These are phyloP conservation scores for Habropoda laboriosa DNA, from an alignment of 1,140 invertebrate genomes.

Conservation along the genomic window DNA sequence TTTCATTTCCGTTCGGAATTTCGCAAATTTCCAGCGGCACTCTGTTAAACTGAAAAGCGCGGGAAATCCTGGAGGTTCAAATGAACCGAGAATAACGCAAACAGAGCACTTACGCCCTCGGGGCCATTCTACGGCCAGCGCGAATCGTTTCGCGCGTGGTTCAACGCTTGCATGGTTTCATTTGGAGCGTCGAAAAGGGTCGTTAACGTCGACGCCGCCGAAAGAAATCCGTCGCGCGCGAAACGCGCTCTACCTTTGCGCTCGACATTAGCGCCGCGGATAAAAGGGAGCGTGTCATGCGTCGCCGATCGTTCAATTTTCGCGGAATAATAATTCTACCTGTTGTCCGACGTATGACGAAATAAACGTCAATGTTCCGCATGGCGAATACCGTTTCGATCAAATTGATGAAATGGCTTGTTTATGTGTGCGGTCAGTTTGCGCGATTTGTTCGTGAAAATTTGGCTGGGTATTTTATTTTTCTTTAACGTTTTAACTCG, in stretches of 20 bases:
- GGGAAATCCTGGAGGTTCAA: background rate
- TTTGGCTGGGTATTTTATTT: too few species aligned
- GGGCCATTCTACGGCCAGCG: background rate
- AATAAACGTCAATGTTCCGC: background rate
- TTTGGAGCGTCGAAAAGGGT: background rate
- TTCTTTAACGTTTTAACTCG: too few species aligned
- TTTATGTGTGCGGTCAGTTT: background rate
- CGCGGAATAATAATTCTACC: background rate
- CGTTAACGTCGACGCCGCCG: background rate
- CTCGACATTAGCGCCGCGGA: background rate
- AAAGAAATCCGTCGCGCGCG: background rate
- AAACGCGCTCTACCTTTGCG: background rate
- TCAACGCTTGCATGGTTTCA: background rate
- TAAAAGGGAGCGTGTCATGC: background rate
- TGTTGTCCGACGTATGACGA: background rate
- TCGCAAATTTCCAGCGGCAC: background rate
- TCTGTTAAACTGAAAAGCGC: too few species aligned
- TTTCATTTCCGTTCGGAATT: background rate
- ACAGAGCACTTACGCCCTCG: background rate
- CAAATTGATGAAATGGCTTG: background rate
- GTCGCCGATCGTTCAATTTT: background rate
- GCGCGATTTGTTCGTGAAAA: background rate
- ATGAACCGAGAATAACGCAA: background rate
- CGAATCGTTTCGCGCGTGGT: background rate
- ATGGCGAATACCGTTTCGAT: background rate